phyloP scores from a whole-genome alignment of 2,797 vertebrate species.

The Psittacula echo region DNA sequence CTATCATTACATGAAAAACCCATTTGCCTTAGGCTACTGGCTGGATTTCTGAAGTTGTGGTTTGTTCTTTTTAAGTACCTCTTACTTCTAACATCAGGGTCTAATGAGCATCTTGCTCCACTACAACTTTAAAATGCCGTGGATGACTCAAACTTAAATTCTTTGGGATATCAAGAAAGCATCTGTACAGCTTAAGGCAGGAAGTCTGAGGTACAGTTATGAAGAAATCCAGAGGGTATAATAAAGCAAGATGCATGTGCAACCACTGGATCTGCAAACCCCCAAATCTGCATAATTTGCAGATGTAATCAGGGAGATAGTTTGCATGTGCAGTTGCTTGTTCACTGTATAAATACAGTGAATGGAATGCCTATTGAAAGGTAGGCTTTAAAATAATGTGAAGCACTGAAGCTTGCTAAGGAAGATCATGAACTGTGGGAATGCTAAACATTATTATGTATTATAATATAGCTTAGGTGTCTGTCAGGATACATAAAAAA shows the following conservation, averaged over 20 bases:
- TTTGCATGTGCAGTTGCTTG: conserved; percentile 23
- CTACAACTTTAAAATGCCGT: background rate
- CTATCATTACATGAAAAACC: background rate
- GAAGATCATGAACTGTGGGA: background rate
- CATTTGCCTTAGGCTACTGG: background rate
- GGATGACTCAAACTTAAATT: conserved; percentile 33
- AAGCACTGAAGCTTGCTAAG: background rate
- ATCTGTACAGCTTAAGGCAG: conserved; percentile 37
- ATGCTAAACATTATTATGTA: background rate
- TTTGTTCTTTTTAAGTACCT: background rate
- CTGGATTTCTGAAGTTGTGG: background rate
- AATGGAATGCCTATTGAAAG: background rate
- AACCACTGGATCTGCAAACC: background rate
- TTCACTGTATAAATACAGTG: background rate
- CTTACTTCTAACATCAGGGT: background rate
- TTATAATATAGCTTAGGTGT: background rate
- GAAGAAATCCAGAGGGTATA: conserved; percentile 22
- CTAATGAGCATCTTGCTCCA: background rate
- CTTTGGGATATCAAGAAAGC: conserved; percentile 11
- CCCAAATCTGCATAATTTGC: conserved; percentile 25
- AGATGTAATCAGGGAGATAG: conserved; percentile 24
- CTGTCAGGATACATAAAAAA: background rate
- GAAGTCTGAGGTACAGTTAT: background rate
- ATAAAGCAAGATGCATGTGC: background rate
- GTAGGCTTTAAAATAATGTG: background rate